Conservation (phyloP, 2,888 invertebrate species). For the Chymomyza caudatula region DNA sequence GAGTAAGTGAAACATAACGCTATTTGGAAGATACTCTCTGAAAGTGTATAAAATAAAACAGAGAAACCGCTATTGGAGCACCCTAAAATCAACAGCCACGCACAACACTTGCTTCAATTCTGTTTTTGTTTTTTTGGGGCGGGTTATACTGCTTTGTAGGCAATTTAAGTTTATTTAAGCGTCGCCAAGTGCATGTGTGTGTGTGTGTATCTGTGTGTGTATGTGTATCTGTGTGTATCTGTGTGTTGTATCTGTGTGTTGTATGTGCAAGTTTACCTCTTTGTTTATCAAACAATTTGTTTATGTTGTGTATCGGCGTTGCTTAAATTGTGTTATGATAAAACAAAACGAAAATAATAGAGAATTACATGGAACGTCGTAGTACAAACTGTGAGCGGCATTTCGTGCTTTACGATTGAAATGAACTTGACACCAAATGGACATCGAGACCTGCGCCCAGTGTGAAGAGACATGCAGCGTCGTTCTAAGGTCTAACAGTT, state of each 20-base stretch:
- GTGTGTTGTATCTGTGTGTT: neutral
- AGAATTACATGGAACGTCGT: neutral
- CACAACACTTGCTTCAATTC: neutral
- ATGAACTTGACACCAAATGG: constrained; percentile 70
- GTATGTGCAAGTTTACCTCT: constrained; percentile 41
- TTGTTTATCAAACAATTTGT: constrained; percentile 62
- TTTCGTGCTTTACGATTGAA: constrained; percentile 50
- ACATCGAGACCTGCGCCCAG: constrained; percentile 22
- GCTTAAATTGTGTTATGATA: constrained; percentile 15
- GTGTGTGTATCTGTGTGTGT: neutral
- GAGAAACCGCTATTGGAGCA: neutral
- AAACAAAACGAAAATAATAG: constrained; percentile 5
- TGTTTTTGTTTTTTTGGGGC: constrained; percentile 21
- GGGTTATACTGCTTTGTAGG: neutral
- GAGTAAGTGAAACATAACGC: no score
- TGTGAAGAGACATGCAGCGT: neutral
- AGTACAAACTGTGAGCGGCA: neutral
- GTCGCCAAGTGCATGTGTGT: constrained; percentile 6
- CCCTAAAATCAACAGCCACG: neutral
- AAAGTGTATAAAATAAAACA: neutral
- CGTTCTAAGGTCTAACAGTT: neutral
- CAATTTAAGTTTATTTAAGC: constrained; percentile 18
- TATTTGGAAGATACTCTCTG: neutral
- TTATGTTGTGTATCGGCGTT: constrained; percentile 9
- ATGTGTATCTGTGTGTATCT: constrained; percentile 54